Evolutionary conservation across 2,797 vertebrate genomes (phyloP).

Genomic region (Chelon auratus): DNA sequence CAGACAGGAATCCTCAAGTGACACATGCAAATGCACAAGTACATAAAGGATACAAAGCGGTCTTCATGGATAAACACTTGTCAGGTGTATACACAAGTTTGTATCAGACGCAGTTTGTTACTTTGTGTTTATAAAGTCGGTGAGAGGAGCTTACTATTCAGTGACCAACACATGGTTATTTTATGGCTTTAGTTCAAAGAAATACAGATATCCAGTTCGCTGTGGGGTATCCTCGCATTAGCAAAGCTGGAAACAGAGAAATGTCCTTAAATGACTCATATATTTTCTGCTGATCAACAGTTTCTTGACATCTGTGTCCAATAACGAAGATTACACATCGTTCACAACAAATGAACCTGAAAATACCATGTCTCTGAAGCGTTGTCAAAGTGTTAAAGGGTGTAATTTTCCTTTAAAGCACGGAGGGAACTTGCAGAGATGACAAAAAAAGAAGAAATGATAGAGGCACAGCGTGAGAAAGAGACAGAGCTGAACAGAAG

Average conservation of each 20-base stretch:
- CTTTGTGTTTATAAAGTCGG: neutral
- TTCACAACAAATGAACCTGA: neutral
- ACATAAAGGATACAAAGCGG: neutral
- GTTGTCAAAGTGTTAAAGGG: neutral
- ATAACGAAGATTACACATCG: neutral
- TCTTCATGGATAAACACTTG: neutral
- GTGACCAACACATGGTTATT: too few species aligned
- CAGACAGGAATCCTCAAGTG: constrained; percentile 14
- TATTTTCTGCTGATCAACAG: neutral
- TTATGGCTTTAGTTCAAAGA: neutral
- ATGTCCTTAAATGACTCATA: neutral
- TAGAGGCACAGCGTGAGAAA: neutral
- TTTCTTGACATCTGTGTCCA: neutral
- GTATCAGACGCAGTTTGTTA: neutral
- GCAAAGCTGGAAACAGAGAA: neutral
- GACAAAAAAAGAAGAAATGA: neutral
- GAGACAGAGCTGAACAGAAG: constrained; percentile 35
- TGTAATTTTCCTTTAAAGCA: neutral
- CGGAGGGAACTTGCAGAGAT: neutral
- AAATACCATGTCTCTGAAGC: constrained; percentile 10
- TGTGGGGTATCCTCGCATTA: neutral
- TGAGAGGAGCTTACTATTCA: too few species aligned
- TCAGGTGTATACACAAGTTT: neutral
- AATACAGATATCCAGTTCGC: too few species aligned
- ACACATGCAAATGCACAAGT: constrained; percentile 4